Evolutionary conservation across 1,140 invertebrate genomes (phyloP), one percentile per base, ranked within the genome.

Genomic region (Meloidogyne exigua): DNA sequence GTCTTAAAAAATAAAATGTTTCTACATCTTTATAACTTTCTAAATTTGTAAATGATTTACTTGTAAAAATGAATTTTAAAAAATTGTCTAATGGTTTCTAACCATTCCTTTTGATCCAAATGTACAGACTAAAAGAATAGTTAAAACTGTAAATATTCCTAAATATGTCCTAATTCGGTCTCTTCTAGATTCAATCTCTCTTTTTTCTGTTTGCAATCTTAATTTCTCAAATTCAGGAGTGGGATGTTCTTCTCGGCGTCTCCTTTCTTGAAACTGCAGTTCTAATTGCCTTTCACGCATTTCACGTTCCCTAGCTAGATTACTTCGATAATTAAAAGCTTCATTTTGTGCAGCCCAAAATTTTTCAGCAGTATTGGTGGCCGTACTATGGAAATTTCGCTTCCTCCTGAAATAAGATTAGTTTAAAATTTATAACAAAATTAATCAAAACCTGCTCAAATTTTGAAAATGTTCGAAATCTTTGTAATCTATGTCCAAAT

Each of bases 381-480:
- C 49, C 21, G n/a, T 26, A 32, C 28, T 9, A 49, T 68, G 44
- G 25, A 78, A 28, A 25, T 15, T 78, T 2, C 44, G 26, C 32
- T 23, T 78, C n/a, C 32, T 78, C 13, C 21, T 36, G 15, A 68
- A 32, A 32, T 32, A 32, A 32, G 7, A 32, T 32, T 3, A 32
- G 7, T 3, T 26, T 44, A 11, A 28, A n/a, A 73, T 69, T 9
- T n/a, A 7, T 13, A 62, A 57, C 72, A 21, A 75, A 18, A 42
- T 39, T 32, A 5, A 2, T 44, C 28, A n/a, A 63, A 78, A 42
- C 57, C 49, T 69, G 32, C 70, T 81, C 42, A 57, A 13, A 13
- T 65, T 57, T 26, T 82, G 80, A 77, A 81, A 81, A 66, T 81
- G 79, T 42, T 81, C 80, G 44, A 81, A 81, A 42, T 81, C 80